Evolutionary conservation across 2,888 invertebrate genomes (phyloP), one percentile per base, ranked within the genome.

Genomic region (Chrysolina haemoptera): DNA sequence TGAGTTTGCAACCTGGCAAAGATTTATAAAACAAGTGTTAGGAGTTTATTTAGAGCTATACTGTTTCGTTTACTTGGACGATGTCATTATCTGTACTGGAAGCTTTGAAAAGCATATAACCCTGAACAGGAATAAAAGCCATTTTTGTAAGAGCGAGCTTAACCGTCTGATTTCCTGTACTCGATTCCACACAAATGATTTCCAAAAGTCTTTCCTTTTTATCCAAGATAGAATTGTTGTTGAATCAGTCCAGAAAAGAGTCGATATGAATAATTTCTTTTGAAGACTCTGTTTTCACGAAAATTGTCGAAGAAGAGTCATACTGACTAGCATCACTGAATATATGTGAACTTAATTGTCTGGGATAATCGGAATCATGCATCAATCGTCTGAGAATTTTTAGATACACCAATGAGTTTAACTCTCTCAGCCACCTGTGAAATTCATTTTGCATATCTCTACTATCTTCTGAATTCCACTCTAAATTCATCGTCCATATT

Each of bases 241-340:
- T 12, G 43, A 43, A 14, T 43, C 43, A 43, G 12, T 43, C 43
- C 11, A 43, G 1, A 43, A 55, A 55, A 55, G 18, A 9, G 18
- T 20, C 8, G 16, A 53, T 53, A 53, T 55, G n/a, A 43, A 0
- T 35, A 8, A 35, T 8, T 35, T 8, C 35, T 35, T 8, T 6
- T 6, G 35, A 8, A 35, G 35, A 8, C 8, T 35, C 35, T 0
- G 8, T 35, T 35, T 9, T 40, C 16, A 65, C 14, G n/a, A 65
- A 43, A 65, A 65, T 65, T 16, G 41, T 40, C n/a, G 43, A 41
- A n/a, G 65, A 40, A 41, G 46, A 65, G 11, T 22, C 41, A 65
- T 43, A 20, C 18, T 65, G 43, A 43, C 65, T 65, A 12, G 65
- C 65, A 65, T 65, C 65, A 46, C 43, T 48, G 43, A 66, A 66